Conservation (phyloP, 1,140 invertebrate genomes). For the Planococcus citri region DNA sequence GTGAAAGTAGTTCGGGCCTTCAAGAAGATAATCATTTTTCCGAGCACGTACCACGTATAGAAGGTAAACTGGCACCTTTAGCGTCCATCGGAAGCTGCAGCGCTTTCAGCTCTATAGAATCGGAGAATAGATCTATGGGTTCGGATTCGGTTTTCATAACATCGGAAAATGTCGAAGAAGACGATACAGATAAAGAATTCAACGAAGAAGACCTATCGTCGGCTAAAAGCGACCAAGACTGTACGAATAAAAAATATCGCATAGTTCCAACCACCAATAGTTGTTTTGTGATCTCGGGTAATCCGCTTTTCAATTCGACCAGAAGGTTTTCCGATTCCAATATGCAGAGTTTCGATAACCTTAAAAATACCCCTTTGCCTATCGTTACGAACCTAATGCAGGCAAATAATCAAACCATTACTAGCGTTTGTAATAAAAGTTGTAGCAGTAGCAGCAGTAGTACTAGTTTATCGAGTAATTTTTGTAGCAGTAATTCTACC, state of each 20-base stretch:
- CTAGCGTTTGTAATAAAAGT: not conserved
- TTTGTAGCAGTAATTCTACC: constrained; percentile 9
- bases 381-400: not conserved
- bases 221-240: constrained; percentile 11
- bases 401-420: not conserved
- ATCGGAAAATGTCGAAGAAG: not conserved
- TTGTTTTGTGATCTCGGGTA: not conserved
- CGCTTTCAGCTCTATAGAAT: constrained; percentile 7
- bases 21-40: not conserved
- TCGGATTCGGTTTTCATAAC: constrained; percentile 11
- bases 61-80: constrained; percentile 12
- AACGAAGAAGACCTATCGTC: constrained; percentile 11
- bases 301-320: not conserved
- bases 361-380: not conserved
- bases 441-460: constrained; percentile 3
- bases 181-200: not conserved
- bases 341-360: not conserved
- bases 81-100: constrained; percentile 21
- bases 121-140: constrained; percentile 5
- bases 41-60: not conserved
- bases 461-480: constrained; percentile 9
- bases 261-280: not conserved
- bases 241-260: constrained; percentile 9
- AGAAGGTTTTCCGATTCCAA: not conserved
- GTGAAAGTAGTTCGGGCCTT: constrained; percentile 7